These are phyloP conservation scores for Manis javanica DNA, from an alignment of 2,797 vertebrate species.

Conservation along the genomic window DNA sequence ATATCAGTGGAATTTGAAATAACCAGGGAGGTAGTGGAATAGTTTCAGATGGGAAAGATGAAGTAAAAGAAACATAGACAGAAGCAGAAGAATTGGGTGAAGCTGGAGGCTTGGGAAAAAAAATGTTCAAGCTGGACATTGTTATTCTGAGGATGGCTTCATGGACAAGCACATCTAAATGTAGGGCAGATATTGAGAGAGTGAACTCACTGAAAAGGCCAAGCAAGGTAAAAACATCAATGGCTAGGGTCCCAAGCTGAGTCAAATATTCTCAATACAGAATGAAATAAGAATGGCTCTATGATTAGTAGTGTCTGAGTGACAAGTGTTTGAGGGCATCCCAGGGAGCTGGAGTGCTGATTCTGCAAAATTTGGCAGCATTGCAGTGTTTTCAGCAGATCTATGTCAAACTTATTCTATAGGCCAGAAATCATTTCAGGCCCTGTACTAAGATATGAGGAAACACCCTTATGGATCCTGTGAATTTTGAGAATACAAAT, in stretches of 20 bases:
- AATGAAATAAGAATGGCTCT: background rate
- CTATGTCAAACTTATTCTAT: background rate
- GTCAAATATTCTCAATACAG: background rate
- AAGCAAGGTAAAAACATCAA: slow-evolving; percentile 7
- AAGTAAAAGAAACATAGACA: background rate
- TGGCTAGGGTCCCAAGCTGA: background rate
- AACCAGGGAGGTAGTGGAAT: background rate
- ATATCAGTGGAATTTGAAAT: background rate
- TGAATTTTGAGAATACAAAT: background rate
- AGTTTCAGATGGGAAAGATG: background rate
- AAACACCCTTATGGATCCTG: background rate
- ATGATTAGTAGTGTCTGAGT: background rate
- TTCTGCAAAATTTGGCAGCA: background rate
- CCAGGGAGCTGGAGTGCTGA: background rate
- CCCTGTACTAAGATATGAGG: background rate
- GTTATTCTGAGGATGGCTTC: background rate
- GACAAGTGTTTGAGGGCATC: background rate
- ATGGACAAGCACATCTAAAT: background rate
- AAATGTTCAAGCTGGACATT: background rate
- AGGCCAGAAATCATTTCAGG: background rate
- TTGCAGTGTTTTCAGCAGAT: background rate
- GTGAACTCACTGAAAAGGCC: background rate
- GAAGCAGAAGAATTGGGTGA: background rate
- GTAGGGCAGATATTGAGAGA: background rate
- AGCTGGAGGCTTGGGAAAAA: background rate